phyloP scores from a whole-genome alignment of 2,888 invertebrate species.

The Drosophila borealis region DNA sequence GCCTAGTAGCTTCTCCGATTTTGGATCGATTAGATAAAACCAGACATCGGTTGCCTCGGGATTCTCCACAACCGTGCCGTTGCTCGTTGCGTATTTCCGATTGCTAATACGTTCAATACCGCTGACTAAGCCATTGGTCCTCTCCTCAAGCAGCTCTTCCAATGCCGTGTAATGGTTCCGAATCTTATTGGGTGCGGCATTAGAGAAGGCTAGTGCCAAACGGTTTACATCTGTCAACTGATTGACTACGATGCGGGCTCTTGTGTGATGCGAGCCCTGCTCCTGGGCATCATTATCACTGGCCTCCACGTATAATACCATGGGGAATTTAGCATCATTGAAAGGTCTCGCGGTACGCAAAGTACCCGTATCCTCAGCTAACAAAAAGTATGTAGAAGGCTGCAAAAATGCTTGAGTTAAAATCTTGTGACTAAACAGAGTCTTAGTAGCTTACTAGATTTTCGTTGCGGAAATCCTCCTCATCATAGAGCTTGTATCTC shows the following conservation, averaged over 20 bases:
- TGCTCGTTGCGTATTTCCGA: slow-evolving; percentile 89
- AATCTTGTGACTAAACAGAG: not conserved
- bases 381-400: slow-evolving; percentile 87
- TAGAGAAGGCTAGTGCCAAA: slow-evolving; percentile 91
- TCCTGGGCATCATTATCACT: slow-evolving; percentile 85
- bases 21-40: slow-evolving; percentile 94
- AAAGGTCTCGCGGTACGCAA: slow-evolving; percentile 91
- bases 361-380: slow-evolving; percentile 91
- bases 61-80: slow-evolving; percentile 90
- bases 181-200: slow-evolving; percentile 90
- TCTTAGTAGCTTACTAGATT: slow-evolving; percentile 68
- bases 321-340: slow-evolving; percentile 89
- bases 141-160: slow-evolving; percentile 86
- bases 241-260: slow-evolving; percentile 86
- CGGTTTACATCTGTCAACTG: slow-evolving; percentile 91
- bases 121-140: slow-evolving; percentile 89
- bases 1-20: slow-evolving; percentile 89
- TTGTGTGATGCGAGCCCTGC: slow-evolving; percentile 84
- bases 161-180: slow-evolving; percentile 86
- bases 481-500: slow-evolving; percentile 87
- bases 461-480: slow-evolving; percentile 80
- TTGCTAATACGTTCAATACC: slow-evolving; percentile 94
- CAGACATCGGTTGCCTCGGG: slow-evolving; percentile 92
- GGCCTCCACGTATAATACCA: slow-evolving; percentile 90
- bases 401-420: slow-evolving; percentile 36